phyloP scores from a whole-genome alignment of 2,113 vertebrate genomes.

The Amphiprion percula region DNA sequence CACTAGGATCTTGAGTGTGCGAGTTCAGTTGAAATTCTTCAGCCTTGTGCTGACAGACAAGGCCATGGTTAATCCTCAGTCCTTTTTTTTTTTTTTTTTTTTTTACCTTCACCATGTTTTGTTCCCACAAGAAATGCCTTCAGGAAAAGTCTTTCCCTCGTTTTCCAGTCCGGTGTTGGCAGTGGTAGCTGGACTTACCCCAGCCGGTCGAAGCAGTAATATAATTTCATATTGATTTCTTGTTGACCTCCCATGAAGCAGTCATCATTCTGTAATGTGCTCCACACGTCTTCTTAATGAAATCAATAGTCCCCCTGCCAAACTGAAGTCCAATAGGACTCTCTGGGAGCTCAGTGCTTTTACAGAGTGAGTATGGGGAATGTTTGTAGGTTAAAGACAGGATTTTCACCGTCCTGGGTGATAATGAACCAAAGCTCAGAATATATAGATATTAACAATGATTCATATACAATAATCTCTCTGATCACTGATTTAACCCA shows the following conservation, averaged over 20 bases:
- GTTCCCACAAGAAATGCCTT: slow-evolving; percentile 57
- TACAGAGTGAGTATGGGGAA: slow-evolving; percentile 55
- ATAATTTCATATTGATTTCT: slow-evolving; percentile 89
- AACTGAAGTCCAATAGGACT: slow-evolving; percentile 71
- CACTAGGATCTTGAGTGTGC: slow-evolving; percentile 25
- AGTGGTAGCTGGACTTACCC: slow-evolving; percentile 65
- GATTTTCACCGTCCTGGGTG: slow-evolving; percentile 37
- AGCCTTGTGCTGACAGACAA: slow-evolving; percentile 50
- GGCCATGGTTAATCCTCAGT: slow-evolving; percentile 45
- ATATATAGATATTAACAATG: neutral
- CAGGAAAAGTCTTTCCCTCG: slow-evolving; percentile 53
- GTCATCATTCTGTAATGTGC: slow-evolving; percentile 88
- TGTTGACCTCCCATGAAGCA: slow-evolving; percentile 88
- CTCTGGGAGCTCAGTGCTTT: slow-evolving; percentile 70
- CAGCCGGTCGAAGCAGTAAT: slow-evolving; percentile 79
- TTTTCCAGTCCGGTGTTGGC: slow-evolving; percentile 61
- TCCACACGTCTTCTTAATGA: slow-evolving; percentile 86
- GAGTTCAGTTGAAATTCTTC: slow-evolving; percentile 29
- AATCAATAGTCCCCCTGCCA: slow-evolving; percentile 84
- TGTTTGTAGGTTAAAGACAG: slow-evolving; percentile 54
- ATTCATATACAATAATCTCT: neutral
- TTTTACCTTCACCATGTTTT: slow-evolving; percentile 36
- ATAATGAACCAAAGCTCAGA: slow-evolving; percentile 36
- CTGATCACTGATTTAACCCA: too few relatives aligned
- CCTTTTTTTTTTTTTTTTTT: slow-evolving; percentile 18